Percentiles rank a stretch among this genome's conserved stretches.
These are phyloP conservation scores for Stercorarius parasiticus DNA, from an alignment of 2,113 vertebrate species.

Conservation along the genomic window DNA sequence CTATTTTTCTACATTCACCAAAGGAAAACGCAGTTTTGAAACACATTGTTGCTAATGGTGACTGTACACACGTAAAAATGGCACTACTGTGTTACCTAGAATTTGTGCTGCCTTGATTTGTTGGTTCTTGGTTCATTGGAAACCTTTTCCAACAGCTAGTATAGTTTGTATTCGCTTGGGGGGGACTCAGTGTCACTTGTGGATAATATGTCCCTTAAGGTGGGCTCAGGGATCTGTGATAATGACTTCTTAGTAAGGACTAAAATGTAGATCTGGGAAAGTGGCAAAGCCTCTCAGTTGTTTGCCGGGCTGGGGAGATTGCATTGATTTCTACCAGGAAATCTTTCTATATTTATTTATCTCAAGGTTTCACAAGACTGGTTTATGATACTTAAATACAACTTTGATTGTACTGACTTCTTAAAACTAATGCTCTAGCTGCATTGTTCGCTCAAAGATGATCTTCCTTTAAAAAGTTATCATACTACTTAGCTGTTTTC, in stretches of 20 bases:
- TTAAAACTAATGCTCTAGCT: background rate
- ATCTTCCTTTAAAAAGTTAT: background rate
- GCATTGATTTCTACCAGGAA: background rate
- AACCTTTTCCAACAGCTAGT: background rate
- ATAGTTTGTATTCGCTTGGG: background rate
- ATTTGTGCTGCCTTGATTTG: background rate
- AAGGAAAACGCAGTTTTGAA: background rate
- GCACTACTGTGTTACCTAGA: background rate
- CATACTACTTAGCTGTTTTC: background rate
- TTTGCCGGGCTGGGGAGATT: background rate
- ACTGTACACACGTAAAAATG: background rate
- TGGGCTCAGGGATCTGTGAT: fast-evolving
- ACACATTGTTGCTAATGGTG: background rate
- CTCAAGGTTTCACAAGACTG: background rate
- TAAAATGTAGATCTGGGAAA: background rate
- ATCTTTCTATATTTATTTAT: background rate
- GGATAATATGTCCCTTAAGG: background rate
- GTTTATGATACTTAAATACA: background rate
- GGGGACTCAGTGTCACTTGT: background rate
- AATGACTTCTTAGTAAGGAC: background rate
- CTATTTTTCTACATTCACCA: fast-evolving
- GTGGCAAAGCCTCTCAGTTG: background rate
- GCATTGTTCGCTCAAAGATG: background rate
- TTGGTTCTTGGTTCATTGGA: background rate
- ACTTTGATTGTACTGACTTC: background rate